phyloP scores from a whole-genome alignment of 2,888 invertebrate species.

The Fissipunctia ypsillon region DNA sequence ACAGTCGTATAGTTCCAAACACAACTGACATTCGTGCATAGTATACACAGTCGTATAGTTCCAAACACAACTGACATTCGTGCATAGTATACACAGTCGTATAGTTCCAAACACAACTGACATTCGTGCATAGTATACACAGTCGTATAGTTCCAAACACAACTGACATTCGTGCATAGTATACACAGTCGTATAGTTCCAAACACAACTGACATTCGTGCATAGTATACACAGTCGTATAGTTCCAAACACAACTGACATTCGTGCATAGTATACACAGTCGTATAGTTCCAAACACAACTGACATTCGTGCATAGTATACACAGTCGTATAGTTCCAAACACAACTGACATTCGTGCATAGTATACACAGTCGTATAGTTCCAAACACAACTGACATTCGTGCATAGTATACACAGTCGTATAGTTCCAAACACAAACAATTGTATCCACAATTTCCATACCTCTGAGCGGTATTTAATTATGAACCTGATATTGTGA shows the following conservation, averaged over 20 bases:
- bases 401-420: constrained; percentile 8
- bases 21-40: constrained; percentile 14
- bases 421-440: constrained; percentile 13
- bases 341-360: constrained; percentile 18
- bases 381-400: constrained; percentile 12
- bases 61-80: constrained; percentile 13
- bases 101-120: constrained; percentile 12
- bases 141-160: constrained; percentile 4
- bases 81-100: background rate
- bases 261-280: constrained; percentile 9
- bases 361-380: background rate
- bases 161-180: constrained; percentile 15
- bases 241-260: constrained; percentile 13
- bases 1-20: constrained; percentile 8
- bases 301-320: constrained; percentile 8
- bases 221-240: background rate
- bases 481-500: constrained; percentile 16
- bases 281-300: constrained; percentile 12
- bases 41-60: background rate
- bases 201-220: constrained; percentile 14
- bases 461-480: constrained; percentile 2
- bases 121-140: constrained; percentile 8
- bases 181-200: background rate
- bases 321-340: background rate
- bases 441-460: constrained; percentile 5